Evolutionary conservation across 1,140 invertebrate genomes (phyloP).

Genomic region (Drosophila bocqueti): DNA sequence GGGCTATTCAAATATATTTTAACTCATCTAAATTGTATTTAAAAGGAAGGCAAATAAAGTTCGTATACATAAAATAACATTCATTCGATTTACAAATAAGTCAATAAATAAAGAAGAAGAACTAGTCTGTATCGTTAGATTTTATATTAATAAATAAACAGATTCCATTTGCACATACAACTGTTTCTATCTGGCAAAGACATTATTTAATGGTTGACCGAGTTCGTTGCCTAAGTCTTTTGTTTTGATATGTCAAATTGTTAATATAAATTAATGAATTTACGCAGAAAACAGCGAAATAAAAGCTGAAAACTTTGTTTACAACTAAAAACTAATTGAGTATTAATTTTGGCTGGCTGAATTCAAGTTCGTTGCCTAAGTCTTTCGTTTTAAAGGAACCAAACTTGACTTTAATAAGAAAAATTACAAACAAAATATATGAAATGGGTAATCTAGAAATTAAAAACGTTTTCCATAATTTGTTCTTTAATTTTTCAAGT

Average conservation of each 20-base stretch:
- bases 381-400: slow-evolving; percentile 9
- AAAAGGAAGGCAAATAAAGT: not conserved
- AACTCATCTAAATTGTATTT: not conserved
- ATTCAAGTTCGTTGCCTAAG: slow-evolving; percentile 43
- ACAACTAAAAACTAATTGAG: too few relatives aligned
- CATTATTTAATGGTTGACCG: not conserved
- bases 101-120: not conserved
- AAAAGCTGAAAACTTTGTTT: too few relatives aligned
- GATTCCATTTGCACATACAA: not conserved
- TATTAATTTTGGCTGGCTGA: not conserved
- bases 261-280: too few relatives aligned
- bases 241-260: slow-evolving; percentile 4
- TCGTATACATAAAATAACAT: not conserved
- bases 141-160: not conserved
- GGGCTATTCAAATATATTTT: too few relatives aligned
- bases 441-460: not conserved
- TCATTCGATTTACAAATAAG: not conserved
- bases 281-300: too few relatives aligned
- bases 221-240: slow-evolving; percentile 62
- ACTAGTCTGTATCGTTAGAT: not conserved
- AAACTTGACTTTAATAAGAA: not conserved
- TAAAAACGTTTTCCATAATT: not conserved
- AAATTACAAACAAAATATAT: not conserved
- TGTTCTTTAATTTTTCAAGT: slow-evolving; percentile 18
- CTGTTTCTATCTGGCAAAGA: not conserved